These are phyloP conservation scores for Phytoseiulus persimilis DNA, from an alignment of 2,888 invertebrate genomes.

Conservation along the genomic window DNA sequence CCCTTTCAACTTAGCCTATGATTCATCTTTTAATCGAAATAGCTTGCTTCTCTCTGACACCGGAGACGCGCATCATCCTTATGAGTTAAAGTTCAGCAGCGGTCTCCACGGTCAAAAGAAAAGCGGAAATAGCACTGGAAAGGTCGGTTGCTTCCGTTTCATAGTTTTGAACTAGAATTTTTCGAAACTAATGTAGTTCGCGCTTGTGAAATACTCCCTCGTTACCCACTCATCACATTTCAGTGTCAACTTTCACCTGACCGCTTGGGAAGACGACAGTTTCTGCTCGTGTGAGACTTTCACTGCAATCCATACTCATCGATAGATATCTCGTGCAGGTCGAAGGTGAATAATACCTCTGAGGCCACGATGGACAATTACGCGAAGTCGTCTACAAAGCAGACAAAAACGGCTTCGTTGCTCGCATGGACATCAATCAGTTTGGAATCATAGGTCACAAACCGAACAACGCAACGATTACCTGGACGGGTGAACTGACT, in stretches of 20 bases:
- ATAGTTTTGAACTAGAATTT: neutral
- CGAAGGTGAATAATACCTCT: slow-evolving; percentile 15
- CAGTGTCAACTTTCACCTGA: too few relatives aligned
- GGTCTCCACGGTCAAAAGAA: slow-evolving; percentile 10
- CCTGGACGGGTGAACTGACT: neutral
- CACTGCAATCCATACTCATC: too few relatives aligned
- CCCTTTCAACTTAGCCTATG: neutral
- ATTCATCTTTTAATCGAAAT: neutral
- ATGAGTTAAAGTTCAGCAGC: slow-evolving; percentile 22
- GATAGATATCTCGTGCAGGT: neutral
- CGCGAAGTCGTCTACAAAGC: slow-evolving; percentile 29
- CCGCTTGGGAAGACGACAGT: too few relatives aligned
- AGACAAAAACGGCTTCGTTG: slow-evolving; percentile 12
- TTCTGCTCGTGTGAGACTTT: too few relatives aligned
- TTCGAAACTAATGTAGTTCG: neutral
- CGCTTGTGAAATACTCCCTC: neutral
- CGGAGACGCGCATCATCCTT: neutral
- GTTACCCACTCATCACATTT: too few relatives aligned
- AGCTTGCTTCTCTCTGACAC: neutral
- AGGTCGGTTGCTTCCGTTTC: neutral
- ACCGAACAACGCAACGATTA: neutral
- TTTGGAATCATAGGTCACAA: neutral
- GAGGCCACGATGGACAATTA: slow-evolving; percentile 25
- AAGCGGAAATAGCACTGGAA: slow-evolving; percentile 13
- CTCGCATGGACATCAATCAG: neutral